Evolutionary conservation across 2,888 invertebrate species (phyloP), one percentile per base, ranked within the genome.

Genomic region (Agonopterix heracliana): DNA sequence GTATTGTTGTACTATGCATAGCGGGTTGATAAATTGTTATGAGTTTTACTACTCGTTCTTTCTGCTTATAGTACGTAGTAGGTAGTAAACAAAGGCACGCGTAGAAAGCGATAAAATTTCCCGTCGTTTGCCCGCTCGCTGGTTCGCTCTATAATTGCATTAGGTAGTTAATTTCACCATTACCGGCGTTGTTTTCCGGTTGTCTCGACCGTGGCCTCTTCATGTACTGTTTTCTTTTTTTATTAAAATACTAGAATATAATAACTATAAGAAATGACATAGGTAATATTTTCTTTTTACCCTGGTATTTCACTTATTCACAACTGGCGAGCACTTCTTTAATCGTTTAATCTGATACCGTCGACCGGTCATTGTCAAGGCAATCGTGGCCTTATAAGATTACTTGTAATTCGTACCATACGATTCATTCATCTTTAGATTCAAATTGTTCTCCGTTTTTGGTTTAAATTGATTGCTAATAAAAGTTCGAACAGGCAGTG

Each of bases 41-140:
- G 53, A 52, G 52, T 60, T 59, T 60, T 65, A 65, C 61, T 59
- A 64, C 58, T 52, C 48, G 52, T 26, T 26, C 26, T 26, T 26
- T 26, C 26, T 26, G 26, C 26, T 26, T 26, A 26, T 54, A 45
- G 47, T 44, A 43, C 42, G 17, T 34, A 42, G n/a, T 47, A 2
- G 40, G 63, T 74, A 67, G 67, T 69, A 73, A 71, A 71, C 68
- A 71, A 66, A 66, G 63, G 60, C 50, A 61, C 57, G 62, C 61
- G 67, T 78, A 77, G 78, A 79, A 77, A 79, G 77, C 74, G 67
- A 77, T 78, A 74, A 68, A 71, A 64, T 74, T 72, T 68, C 68
- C 66, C 67, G 61, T 55, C 66, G 56, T 56, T 59, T 59, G 63
- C 64, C 60, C 66, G 65, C 63, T 61, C 57, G 63, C 64, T 60